Conservation (phyloP, 2,113 vertebrate genomes). For the Noctilio leporinus region DNA sequence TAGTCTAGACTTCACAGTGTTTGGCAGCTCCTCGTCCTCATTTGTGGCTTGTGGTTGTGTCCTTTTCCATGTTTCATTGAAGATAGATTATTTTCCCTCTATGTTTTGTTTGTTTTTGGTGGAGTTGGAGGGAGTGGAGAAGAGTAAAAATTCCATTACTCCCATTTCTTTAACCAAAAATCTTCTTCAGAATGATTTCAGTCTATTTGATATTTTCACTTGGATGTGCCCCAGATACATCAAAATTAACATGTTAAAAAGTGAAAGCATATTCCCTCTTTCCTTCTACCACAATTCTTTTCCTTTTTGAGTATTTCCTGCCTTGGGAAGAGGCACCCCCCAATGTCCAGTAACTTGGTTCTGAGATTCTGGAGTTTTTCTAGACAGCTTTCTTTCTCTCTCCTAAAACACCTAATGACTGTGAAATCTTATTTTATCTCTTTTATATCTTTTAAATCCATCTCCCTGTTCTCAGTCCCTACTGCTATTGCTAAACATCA, state of each 20-base stretch:
- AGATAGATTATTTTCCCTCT: constrained; percentile 16
- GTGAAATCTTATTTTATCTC: neutral
- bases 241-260: neutral
- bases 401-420: neutral
- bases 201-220: neutral
- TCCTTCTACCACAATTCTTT: neutral
- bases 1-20: neutral
- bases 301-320: neutral
- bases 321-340: neutral
- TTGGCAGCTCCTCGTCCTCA: neutral
- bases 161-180: constrained; percentile 6
- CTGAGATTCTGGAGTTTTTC: neutral
- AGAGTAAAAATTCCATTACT: neutral
- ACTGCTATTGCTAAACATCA: neutral
- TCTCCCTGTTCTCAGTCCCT: neutral
- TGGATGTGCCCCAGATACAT: neutral
- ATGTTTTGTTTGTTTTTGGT: constrained; percentile 34
- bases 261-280: neutral
- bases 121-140: neutral
- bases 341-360: neutral
- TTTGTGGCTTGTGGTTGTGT: constrained; percentile 24
- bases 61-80: constrained; percentile 29
- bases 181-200: neutral
- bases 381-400: neutral
- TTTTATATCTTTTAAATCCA: neutral